phyloP scores from a whole-genome alignment of 2,113 vertebrate genomes.

The Alaudala cheleensis region DNA sequence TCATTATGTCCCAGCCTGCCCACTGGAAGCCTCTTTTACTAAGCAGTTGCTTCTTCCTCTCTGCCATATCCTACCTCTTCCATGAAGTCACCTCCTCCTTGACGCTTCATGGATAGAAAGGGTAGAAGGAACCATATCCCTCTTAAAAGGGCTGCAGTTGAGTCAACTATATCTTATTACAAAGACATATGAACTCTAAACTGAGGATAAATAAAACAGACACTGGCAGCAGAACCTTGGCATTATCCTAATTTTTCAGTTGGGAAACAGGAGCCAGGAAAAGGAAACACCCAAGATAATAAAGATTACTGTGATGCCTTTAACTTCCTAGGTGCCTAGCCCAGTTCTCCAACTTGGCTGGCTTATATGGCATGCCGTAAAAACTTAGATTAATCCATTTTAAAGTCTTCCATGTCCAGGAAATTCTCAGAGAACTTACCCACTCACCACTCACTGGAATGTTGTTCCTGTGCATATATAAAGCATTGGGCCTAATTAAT shows the following conservation, averaged over 20 bases:
- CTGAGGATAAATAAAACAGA: not conserved
- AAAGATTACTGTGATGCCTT: not conserved
- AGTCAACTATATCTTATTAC: not conserved
- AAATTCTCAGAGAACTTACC: not conserved
- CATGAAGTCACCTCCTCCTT: not conserved
- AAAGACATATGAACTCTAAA: not conserved
- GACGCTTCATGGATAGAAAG: not conserved
- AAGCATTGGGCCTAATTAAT: not conserved
- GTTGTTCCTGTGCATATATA: not conserved
- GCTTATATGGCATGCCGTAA: not conserved
- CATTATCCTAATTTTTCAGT: not conserved
- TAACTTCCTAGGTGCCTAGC: not conserved
- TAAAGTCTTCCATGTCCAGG: not conserved
- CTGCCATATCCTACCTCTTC: not conserved
- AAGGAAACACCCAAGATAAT: not conserved
- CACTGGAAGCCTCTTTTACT: not conserved
- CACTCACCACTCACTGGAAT: not conserved
- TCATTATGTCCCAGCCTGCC: not conserved
- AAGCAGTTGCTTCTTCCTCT: not conserved
- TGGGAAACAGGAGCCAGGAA: not conserved
- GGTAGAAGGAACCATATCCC: not conserved
- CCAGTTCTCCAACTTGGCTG: not conserved
- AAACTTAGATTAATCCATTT: not conserved
- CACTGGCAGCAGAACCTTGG: not conserved
- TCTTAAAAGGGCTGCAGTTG: not conserved